These are phyloP conservation scores for Blastobasis adustella DNA, from an alignment of 2,888 invertebrate species.

Conservation along the genomic window DNA sequence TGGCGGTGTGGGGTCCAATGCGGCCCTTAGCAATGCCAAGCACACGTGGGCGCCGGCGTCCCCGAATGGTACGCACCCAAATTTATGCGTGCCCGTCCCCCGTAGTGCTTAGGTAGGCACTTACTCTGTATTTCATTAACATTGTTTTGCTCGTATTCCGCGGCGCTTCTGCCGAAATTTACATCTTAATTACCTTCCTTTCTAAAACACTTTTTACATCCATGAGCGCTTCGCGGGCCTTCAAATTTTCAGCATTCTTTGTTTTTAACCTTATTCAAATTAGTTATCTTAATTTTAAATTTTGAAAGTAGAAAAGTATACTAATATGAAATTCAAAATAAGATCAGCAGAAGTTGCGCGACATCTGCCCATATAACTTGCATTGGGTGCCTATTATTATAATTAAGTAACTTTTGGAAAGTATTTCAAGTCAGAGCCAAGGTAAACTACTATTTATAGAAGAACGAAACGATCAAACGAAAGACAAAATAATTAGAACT, in stretches of 20 bases:
- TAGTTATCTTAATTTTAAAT: slow-evolving; percentile 28
- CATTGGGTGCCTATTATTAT: too few relatives aligned
- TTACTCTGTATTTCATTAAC: slow-evolving; percentile 21
- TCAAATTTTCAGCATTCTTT: slow-evolving; percentile 18
- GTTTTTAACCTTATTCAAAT: slow-evolving; percentile 33
- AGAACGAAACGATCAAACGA: too few relatives aligned
- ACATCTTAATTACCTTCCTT: slow-evolving; percentile 27
- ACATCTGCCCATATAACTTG: background rate
- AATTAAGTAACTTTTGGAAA: background rate
- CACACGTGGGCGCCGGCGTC: background rate
- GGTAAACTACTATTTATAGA: too few relatives aligned
- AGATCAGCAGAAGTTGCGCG: slow-evolving; percentile 8
- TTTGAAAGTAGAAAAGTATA: slow-evolving; percentile 22
- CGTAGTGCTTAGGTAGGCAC: slow-evolving; percentile 8
- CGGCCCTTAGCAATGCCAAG: background rate
- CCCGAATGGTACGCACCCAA: slow-evolving; percentile 5
- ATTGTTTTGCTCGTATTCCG: slow-evolving; percentile 14
- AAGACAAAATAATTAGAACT: too few relatives aligned
- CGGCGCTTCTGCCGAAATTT: slow-evolving; percentile 19
- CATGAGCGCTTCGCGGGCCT: slow-evolving; percentile 6
- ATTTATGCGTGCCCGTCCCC: slow-evolving; percentile 20
- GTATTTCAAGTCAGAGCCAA: too few relatives aligned
- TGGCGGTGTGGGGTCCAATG: background rate
- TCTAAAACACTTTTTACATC: slow-evolving; percentile 19
- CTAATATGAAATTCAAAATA: slow-evolving; percentile 26